phyloP scores from a whole-genome alignment of 1,140 invertebrate genomes.

The Eriocheir sinensis region DNA sequence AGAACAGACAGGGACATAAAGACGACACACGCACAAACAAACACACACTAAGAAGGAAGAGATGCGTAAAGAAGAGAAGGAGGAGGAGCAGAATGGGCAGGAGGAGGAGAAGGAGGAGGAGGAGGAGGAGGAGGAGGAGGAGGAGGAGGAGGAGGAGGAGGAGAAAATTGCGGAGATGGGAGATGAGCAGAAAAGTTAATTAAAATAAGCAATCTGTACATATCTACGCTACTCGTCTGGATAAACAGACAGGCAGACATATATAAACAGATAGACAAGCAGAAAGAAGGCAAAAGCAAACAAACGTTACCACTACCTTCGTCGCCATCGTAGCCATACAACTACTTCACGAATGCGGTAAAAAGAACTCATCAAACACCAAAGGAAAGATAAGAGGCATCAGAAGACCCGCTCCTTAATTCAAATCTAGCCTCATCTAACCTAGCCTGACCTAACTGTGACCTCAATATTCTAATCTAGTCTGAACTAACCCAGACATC shows the following conservation, averaged over 20 bases:
- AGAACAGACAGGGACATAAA: constrained; percentile 1
- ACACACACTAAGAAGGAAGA: background rate
- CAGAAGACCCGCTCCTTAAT: too few relatives aligned
- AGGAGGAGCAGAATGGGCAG: background rate
- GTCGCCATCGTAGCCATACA: too few relatives aligned
- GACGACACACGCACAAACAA: background rate
- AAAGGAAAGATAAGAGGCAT: too few relatives aligned
- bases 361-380: too few relatives aligned
- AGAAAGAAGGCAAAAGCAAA: background rate
- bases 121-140: background rate
- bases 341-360: too few relatives aligned
- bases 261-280: background rate
- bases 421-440: too few relatives aligned
- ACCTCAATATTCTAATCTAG: too few relatives aligned
- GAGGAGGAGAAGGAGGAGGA: background rate
- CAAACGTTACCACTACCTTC: too few relatives aligned
- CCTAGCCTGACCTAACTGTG: too few relatives aligned
- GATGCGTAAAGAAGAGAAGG: background rate
- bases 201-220: constrained; percentile 18
- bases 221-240: background rate
- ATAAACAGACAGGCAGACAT: background rate
- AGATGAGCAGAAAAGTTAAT: constrained; percentile 32
- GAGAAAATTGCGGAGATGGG: background rate
- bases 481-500: too few relatives aligned
- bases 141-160: constrained; percentile 8